Evolutionary conservation across 1,140 invertebrate species (phyloP).

Genomic region (Drosophila sturtevanti): DNA sequence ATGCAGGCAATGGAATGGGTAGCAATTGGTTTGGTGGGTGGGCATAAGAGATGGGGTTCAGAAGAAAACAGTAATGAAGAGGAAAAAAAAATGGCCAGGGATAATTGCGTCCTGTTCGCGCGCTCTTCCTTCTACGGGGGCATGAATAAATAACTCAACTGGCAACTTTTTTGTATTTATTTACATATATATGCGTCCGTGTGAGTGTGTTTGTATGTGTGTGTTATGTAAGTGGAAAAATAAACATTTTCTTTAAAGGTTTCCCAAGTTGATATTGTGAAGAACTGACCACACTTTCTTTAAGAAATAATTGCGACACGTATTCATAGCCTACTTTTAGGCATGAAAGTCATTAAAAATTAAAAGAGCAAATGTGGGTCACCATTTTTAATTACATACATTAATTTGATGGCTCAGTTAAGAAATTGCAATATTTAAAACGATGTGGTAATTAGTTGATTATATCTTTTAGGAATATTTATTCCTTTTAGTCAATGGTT

Average conservation of each 20-base stretch:
- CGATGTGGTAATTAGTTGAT: no score
- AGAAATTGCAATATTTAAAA: background rate
- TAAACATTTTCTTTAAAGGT: conserved; percentile 49
- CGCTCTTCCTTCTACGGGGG: conserved; percentile 44
- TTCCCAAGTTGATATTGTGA: conserved; percentile 13
- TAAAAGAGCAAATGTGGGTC: background rate
- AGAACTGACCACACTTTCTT: background rate
- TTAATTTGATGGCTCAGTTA: background rate
- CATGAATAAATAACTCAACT: conserved; percentile 57
- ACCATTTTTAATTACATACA: background rate
- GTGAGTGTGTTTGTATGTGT: conserved; percentile 3
- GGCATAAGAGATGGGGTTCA: no score
- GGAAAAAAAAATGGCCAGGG: conserved; percentile 14
- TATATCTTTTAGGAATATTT: no score
- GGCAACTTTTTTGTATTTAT: background rate
- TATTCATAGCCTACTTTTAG: conserved; percentile 7
- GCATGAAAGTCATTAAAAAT: background rate
- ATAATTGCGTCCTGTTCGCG: conserved; percentile 76
- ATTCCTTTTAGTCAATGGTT: no score
- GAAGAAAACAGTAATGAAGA: background rate
- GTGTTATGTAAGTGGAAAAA: conserved; percentile 29
- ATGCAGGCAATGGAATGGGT: background rate
- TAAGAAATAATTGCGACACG: background rate
- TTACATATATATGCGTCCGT: background rate
- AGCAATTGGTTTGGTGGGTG: no score